phyloP scores from a whole-genome alignment of 2,888 invertebrate species.

The Aphidius colemani region DNA sequence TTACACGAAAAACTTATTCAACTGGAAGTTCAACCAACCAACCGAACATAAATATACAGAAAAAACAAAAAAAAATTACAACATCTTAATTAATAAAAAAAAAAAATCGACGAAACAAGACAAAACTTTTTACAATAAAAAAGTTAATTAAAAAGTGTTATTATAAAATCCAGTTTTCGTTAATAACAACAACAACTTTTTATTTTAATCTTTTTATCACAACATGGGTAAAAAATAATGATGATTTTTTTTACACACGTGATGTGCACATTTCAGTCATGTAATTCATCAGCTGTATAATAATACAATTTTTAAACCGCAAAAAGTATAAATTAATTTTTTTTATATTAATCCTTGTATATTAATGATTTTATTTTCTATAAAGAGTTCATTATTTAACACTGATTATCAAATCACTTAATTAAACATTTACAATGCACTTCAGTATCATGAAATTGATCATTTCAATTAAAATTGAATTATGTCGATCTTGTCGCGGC shows the following conservation, averaged over 20 bases:
- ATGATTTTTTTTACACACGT: too few relatives aligned
- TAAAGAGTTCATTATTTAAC: neutral
- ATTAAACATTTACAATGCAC: neutral
- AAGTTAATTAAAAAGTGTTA: too few relatives aligned
- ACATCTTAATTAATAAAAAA: too few relatives aligned
- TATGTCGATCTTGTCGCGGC: conserved; percentile 31
- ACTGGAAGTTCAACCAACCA: neutral
- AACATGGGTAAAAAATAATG: neutral
- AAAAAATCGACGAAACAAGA: too few relatives aligned
- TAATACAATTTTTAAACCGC: too few relatives aligned
- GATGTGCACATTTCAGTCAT: too few relatives aligned
- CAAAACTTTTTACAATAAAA: too few relatives aligned
- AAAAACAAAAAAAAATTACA: too few relatives aligned
- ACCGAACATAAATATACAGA: neutral
- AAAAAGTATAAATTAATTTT: too few relatives aligned
- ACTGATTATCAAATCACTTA: neutral
- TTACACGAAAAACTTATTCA: neutral
- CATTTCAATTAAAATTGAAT: neutral
- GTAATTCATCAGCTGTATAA: too few relatives aligned
- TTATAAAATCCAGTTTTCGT: too few relatives aligned
- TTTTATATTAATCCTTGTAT: too few relatives aligned
- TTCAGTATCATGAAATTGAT: neutral
- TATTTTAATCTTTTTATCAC: neutral
- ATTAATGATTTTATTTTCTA: neutral
- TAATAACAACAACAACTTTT: neutral